These are phyloP conservation scores for Salvator merianae DNA, from an alignment of 2,113 vertebrate genomes.

Conservation along the genomic window DNA sequence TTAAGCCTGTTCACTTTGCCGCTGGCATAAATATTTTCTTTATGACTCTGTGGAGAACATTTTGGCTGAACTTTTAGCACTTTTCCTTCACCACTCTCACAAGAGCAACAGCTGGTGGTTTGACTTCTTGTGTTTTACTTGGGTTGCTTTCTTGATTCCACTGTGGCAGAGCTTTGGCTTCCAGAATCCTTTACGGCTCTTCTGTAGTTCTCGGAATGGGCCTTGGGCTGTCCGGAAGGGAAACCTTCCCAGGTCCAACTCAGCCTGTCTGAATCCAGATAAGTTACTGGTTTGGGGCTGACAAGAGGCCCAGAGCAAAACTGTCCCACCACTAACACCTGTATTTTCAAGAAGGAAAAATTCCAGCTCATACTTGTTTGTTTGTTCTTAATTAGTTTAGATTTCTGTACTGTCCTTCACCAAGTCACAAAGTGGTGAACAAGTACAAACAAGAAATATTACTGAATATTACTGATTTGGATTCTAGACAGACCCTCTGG, in stretches of 20 bases:
- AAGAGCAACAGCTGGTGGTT: background rate
- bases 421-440: too few species aligned
- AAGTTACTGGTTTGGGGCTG: background rate
- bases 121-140: background rate
- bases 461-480: too few species aligned
- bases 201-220: background rate
- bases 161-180: background rate
- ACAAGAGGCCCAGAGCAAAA: background rate
- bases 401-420: too few species aligned
- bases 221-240: background rate
- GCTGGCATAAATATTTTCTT: constrained; percentile 12
- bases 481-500: too few species aligned
- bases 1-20: too few species aligned
- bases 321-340: background rate
- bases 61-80: background rate
- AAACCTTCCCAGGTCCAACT: too few species aligned
- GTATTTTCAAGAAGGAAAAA: too few species aligned
- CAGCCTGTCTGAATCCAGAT: background rate
- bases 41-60: background rate
- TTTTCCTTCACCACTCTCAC: background rate
- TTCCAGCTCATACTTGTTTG: too few species aligned
- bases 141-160: background rate
- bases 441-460: too few species aligned
- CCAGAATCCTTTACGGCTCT: background rate
- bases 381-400: too few species aligned